phyloP scores from a whole-genome alignment of 2,797 vertebrate species.

The Phalanger gymnotis region DNA sequence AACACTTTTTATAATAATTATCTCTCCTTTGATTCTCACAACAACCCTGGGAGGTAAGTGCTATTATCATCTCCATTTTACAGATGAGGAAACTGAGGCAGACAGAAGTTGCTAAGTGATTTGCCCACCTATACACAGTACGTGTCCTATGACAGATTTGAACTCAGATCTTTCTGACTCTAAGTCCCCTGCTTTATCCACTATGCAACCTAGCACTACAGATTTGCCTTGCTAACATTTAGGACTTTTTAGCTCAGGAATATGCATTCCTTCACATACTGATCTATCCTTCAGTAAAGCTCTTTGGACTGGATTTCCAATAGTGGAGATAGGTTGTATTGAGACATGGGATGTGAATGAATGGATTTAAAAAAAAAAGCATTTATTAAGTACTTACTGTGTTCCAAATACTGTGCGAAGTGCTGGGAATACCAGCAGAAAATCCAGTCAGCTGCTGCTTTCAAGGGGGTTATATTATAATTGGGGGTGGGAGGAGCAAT shows the following conservation, averaged over 20 bases:
- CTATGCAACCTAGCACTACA: no score
- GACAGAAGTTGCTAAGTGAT: rapidly evolving
- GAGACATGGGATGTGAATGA: background rate
- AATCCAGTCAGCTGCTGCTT: background rate
- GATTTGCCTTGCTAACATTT: no score
- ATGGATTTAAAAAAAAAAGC: background rate
- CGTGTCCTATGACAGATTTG: conserved; percentile 9
- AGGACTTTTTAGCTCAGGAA: no score
- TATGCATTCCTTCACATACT: no score
- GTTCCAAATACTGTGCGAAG: background rate
- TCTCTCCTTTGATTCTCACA: background rate
- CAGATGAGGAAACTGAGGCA: conserved; percentile 6
- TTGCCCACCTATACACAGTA: background rate
- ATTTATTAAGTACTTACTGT: background rate
- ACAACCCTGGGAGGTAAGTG: background rate
- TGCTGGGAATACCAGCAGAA: background rate
- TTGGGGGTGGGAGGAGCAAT: background rate
- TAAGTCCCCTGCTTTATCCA: background rate
- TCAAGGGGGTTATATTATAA: background rate
- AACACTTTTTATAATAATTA: background rate
- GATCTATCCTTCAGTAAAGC: background rate
- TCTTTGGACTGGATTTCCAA: background rate
- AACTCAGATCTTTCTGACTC: background rate
- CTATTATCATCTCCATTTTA: background rate
- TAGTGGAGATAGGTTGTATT: background rate